Base-by-base conservation (phyloP, 2,888 invertebrate species). In the Drosophila tanythrix region DNA sequence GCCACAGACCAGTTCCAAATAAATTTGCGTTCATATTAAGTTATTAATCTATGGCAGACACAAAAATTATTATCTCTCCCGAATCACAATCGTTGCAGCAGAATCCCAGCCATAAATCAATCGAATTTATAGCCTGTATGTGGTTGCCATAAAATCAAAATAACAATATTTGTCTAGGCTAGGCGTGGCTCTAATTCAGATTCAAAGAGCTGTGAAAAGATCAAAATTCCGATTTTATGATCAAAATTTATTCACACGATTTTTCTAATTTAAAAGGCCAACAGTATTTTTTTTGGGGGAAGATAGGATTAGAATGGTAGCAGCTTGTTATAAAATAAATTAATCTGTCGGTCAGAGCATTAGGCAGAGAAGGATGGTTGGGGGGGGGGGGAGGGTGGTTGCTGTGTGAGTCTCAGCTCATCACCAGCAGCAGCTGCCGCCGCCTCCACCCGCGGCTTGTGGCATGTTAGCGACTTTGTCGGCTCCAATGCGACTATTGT, bases 221-320 rank as follows among this genome's bases (percentile, higher is more conserved):
- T 68, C 61, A 43, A 70, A 64, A 64, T 60, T 38, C n/a, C 53
- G 56, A 62, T 67, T 56, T 58, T 31, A 48, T 51, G 62, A 66
- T 52, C 57, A 56, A 59, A 74, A 81, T 79, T 79, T 81, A 75
- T 75, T 81, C 62, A 65, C 60, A 50, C 59, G 52, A 79, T 73
- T 66, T 76, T 66, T 53, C 62, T 74, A 74, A 87, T 82, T 82
- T 79, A 79, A 76, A 74, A 72, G 70, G 48, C 60, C 25, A 76
- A 43, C 5, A 2, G 40, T 5, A 10, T n/a, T 40, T 10, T 2
- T 40, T n/a, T 40, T 18, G 1, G 38, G 21, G 3, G 2, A 31
- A 10, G 10, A 10, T 40, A 21, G 21, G 43, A 43, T 43, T 43
- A 11, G 21, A 8, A 38, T n/a, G 18, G 38, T 18, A 21, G 13